phyloP scores from a whole-genome alignment of 2,888 invertebrate genomes.

The Ferrisia virgata region DNA sequence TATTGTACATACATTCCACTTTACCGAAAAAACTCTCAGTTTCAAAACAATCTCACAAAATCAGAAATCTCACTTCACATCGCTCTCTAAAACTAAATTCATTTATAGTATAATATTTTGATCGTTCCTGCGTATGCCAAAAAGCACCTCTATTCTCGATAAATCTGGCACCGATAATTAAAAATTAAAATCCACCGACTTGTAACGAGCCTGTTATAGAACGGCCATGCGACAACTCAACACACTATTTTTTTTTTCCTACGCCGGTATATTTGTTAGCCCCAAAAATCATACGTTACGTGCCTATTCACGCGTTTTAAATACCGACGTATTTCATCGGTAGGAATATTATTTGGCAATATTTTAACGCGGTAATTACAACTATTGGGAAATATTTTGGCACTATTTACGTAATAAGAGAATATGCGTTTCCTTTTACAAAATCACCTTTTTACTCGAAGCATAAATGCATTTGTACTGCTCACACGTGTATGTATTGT shows the following conservation, averaged over 20 bases:
- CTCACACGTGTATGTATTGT: background rate
- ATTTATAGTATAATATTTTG: background rate
- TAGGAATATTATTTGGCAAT: conserved; percentile 23
- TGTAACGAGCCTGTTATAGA: background rate
- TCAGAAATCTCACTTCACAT: background rate
- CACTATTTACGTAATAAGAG: background rate
- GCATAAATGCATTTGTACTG: no score
- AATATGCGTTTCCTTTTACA: background rate
- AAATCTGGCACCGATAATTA: conserved; percentile 13
- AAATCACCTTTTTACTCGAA: background rate
- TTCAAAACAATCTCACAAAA: no score
- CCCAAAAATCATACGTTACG: background rate
- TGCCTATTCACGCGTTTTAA: background rate
- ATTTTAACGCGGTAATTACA: conserved; percentile 2
- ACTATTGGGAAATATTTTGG: conserved; percentile 17
- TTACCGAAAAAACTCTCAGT: no score
- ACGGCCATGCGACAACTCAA: no score
- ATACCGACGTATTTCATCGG: conserved; percentile 9
- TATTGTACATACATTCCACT: no score
- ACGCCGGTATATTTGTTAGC: background rate
- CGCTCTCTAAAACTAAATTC: background rate
- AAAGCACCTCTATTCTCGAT: background rate
- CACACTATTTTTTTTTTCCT: background rate
- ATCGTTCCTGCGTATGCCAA: background rate
- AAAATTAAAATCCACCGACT: conserved; percentile 9